Conservation (phyloP, 2,113 vertebrate genomes). For the Neotragus pygmaeus region DNA sequence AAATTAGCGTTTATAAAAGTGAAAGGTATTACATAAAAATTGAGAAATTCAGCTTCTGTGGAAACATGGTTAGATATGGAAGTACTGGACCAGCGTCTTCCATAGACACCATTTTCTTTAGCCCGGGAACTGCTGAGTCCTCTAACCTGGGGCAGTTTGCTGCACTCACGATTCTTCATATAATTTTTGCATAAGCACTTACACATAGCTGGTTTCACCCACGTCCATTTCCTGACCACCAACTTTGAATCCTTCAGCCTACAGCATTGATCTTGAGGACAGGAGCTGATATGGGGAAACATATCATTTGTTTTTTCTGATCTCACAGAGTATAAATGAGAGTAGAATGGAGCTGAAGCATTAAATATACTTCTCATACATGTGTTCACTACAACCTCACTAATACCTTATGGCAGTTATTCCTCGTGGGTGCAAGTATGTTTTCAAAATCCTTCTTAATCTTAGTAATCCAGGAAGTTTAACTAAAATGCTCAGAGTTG, state of each 20-base stretch:
- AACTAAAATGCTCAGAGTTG: not conserved
- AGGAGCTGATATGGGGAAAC: not conserved
- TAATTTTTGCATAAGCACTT: not conserved
- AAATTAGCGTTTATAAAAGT: not conserved
- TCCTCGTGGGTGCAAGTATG: not conserved
- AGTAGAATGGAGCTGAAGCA: not conserved
- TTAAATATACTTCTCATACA: not conserved
- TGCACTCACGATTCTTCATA: not conserved
- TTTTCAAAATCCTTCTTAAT: not conserved
- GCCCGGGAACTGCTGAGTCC: not conserved
- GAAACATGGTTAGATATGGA: not conserved
- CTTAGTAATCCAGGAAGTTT: not conserved
- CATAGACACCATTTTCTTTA: not conserved
- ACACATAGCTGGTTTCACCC: not conserved
- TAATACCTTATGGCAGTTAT: not conserved
- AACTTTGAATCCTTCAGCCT: not conserved
- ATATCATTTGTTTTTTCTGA: not conserved
- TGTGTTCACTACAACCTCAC: not conserved
- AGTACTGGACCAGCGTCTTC: not conserved
- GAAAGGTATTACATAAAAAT: not conserved
- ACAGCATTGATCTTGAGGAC: not conserved
- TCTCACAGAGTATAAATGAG: not conserved
- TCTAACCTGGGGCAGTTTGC: not conserved
- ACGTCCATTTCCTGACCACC: not conserved
- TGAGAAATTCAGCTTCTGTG: not conserved